Conservation (phyloP, 2,888 invertebrate genomes). For the Dermolepida albohirtum region DNA sequence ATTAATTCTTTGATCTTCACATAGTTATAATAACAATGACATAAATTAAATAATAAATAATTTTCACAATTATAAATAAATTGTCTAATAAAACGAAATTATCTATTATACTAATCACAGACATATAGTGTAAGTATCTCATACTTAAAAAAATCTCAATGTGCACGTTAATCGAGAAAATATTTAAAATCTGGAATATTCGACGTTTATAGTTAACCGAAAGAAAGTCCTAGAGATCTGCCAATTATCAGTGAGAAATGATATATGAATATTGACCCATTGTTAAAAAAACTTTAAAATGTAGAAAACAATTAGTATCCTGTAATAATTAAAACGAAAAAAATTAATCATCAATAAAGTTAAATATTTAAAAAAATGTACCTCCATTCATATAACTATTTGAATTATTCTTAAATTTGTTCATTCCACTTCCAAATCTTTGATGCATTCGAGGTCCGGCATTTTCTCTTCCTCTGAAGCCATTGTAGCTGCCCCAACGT, state of each 20-base stretch:
- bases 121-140: constrained; percentile 33
- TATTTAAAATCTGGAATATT: constrained; percentile 11
- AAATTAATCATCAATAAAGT: background rate
- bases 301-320: constrained; percentile 7
- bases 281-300: background rate
- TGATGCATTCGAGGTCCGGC: constrained; percentile 55
- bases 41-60: constrained; percentile 41
- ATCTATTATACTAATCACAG: constrained; percentile 43
- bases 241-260: too few relatives aligned
- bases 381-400: constrained; percentile 39
- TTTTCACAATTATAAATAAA: constrained; percentile 21
- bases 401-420: constrained; percentile 37
- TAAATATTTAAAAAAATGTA: background rate
- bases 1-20: constrained; percentile 1
- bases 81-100: constrained; percentile 27
- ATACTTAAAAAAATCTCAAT: constrained; percentile 22
- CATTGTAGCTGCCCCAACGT: constrained; percentile 68
- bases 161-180: constrained; percentile 1
- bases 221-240: too few relatives aligned
- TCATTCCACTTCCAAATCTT: constrained; percentile 48
- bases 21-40: background rate
- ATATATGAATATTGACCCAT: too few relatives aligned
- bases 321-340: background rate
- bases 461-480: constrained; percentile 60
- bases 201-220: background rate